These are phyloP conservation scores for Apis cerana DNA, from an alignment of 1,140 invertebrate species.

Conservation along the genomic window DNA sequence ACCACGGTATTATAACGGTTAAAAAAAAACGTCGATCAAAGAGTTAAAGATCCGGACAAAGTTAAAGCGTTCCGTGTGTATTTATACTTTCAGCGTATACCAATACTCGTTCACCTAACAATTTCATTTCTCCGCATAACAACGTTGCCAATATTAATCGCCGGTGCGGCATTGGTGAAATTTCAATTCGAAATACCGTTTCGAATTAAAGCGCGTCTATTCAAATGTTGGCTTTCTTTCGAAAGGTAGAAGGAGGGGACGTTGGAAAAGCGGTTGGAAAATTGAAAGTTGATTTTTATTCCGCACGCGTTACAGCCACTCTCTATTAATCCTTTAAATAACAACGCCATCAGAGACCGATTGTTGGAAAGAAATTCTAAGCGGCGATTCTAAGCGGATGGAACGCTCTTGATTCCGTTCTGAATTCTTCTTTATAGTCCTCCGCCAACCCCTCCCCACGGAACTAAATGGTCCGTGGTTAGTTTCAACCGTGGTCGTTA, in stretches of 20 bases:
- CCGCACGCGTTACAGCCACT: background rate
- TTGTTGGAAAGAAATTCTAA: background rate
- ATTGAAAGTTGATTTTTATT: background rate
- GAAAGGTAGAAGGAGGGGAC: background rate
- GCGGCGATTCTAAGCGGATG: background rate
- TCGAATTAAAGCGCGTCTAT: too few species aligned
- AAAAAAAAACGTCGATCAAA: background rate
- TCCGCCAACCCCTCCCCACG: background rate
- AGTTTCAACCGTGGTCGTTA: constrained; percentile 30
- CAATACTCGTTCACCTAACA: too few species aligned
- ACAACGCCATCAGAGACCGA: background rate
- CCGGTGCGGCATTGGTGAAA: too few species aligned
- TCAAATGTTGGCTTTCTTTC: too few species aligned
- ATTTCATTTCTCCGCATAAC: too few species aligned
- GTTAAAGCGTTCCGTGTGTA: too few species aligned
- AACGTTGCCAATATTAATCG: too few species aligned
- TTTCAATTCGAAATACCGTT: too few species aligned
- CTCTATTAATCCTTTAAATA: constrained; percentile 23
- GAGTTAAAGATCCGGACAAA: background rate
- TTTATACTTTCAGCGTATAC: too few species aligned
- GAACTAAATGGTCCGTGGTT: background rate
- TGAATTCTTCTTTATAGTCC: background rate
- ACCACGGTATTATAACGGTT: too few species aligned
- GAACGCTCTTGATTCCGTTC: background rate
- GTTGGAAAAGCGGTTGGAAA: background rate